Conservation (phyloP, 2,888 invertebrate genomes). For the Pollenia angustigena region DNA sequence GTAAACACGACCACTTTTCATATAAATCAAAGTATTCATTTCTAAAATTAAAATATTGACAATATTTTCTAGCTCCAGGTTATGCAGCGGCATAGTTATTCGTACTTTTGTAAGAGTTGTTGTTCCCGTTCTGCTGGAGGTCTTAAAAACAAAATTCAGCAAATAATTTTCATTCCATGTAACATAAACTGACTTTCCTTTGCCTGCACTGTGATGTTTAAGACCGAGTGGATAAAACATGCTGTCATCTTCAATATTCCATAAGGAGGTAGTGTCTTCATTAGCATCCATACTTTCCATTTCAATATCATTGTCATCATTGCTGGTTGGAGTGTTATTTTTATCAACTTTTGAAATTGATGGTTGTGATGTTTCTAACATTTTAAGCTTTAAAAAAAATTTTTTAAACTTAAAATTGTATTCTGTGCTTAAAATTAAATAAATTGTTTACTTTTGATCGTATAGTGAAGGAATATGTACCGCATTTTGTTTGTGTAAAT, state of each 20-base stretch:
- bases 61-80: constrained; percentile 73
- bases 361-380: constrained; percentile 18
- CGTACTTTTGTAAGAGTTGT: constrained; percentile 79
- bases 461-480: too few relatives aligned
- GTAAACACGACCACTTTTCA: constrained; percentile 80
- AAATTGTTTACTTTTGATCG: too few relatives aligned
- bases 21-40: constrained; percentile 80
- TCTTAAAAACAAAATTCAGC: constrained; percentile 82
- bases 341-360: constrained; percentile 25
- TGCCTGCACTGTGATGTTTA: constrained; percentile 79
- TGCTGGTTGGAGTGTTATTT: not conserved
- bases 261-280: constrained; percentile 72
- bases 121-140: constrained; percentile 73
- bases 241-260: constrained; percentile 81
- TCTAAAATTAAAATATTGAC: constrained; percentile 80
- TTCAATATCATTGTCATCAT: constrained; percentile 40
- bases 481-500: too few relatives aligned
- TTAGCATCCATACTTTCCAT: constrained; percentile 41
- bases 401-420: not conserved
- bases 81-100: constrained; percentile 71
- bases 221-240: constrained; percentile 81
- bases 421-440: not conserved
- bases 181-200: constrained; percentile 81
- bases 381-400: not conserved
- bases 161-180: constrained; percentile 82